Evolutionary conservation across 2,797 vertebrate genomes (phyloP).

Genomic region (Ctenopoma kingsleyae): DNA sequence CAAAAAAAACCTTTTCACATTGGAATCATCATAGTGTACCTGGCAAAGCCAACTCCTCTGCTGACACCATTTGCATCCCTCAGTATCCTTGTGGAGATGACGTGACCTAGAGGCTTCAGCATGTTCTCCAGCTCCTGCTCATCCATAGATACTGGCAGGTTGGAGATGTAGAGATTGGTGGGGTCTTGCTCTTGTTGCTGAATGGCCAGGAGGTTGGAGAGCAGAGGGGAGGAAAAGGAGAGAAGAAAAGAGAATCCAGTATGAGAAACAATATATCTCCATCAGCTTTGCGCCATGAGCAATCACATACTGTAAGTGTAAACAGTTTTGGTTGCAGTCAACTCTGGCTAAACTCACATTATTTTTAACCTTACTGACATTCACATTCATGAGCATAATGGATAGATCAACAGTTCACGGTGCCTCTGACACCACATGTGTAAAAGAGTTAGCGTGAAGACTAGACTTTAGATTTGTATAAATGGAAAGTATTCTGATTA

Average conservation of each 20-base stretch:
- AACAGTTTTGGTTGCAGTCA: background rate
- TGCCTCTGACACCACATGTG: background rate
- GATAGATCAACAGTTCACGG: constrained; percentile 29
- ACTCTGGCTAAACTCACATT: constrained; percentile 26
- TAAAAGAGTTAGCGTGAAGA: background rate
- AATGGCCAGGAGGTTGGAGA: constrained; percentile 25
- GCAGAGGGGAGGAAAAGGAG: constrained; percentile 2
- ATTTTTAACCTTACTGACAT: constrained; percentile 30
- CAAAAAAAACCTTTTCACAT: background rate
- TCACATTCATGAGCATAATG: constrained; percentile 25
- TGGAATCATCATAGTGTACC: constrained; percentile 77
- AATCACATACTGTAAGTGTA: background rate
- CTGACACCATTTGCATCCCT: constrained; percentile 97
- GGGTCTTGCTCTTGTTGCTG: constrained; percentile 99
- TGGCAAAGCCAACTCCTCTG: constrained; percentile 98
- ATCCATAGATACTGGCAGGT: constrained; percentile 97
- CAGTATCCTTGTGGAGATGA: constrained; percentile 98
- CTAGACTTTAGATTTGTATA: constrained; percentile 16
- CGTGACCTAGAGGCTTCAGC: constrained; percentile 97
- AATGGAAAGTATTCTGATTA: background rate
- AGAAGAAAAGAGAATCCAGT: background rate
- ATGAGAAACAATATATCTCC: constrained; percentile 34
- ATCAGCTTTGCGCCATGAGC: constrained; percentile 23
- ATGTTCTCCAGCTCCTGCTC: constrained; percentile 98
- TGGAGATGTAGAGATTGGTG: constrained; percentile 99